Percentiles rank a stretch among this genome's conserved stretches.
These are phyloP conservation scores for Gambusia affinis DNA, from an alignment of 2,113 vertebrate species.

Conservation along the genomic window DNA sequence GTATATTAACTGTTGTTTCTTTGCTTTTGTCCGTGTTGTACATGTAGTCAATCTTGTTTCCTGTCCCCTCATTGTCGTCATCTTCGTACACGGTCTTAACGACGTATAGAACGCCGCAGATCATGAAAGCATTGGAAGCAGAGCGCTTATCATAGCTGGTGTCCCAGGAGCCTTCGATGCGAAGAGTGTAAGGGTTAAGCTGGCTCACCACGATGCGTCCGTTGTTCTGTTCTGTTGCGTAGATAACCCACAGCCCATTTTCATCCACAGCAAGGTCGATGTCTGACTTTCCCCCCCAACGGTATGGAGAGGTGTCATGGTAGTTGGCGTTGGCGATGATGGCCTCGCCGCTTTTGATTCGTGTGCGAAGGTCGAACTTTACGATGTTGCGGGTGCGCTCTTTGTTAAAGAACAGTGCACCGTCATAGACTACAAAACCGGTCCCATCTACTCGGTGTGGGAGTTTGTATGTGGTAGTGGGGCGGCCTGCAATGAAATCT, in stretches of 20 bases:
- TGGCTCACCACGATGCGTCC: slow-evolving; percentile 94
- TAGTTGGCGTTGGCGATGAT: slow-evolving; percentile 92
- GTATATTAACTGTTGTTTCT: slow-evolving; percentile 89
- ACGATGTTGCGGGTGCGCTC: slow-evolving; percentile 99
- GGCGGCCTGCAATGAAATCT: slow-evolving; percentile 96
- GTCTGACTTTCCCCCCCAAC: slow-evolving; percentile 87
- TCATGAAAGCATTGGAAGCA: slow-evolving; percentile 91
- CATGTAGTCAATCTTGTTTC: slow-evolving; percentile 99
- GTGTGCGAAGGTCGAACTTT: slow-evolving; percentile 95
- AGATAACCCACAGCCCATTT: slow-evolving; percentile 94
- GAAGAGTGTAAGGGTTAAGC: slow-evolving; percentile 91
- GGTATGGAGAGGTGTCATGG: slow-evolving; percentile 91
- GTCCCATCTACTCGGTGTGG: slow-evolving; percentile 97
- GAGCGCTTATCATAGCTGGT: slow-evolving; percentile 85
- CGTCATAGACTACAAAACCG: slow-evolving; percentile 96
- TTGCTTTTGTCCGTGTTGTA: slow-evolving; percentile 96
- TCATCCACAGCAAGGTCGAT: slow-evolving; percentile 93
- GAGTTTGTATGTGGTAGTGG: slow-evolving; percentile 97
- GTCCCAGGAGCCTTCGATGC: slow-evolving; percentile 89
- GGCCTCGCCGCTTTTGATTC: slow-evolving; percentile 97
- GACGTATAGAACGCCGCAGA: slow-evolving; percentile 94
- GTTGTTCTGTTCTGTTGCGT: slow-evolving; percentile 89
- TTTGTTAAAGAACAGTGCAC: slow-evolving; percentile 98
- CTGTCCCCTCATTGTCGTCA: slow-evolving; percentile 96
- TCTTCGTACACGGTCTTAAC: slow-evolving; percentile 98